Evolutionary conservation across 2,113 vertebrate species (phyloP).

Genomic region (Aythya baeri): DNA sequence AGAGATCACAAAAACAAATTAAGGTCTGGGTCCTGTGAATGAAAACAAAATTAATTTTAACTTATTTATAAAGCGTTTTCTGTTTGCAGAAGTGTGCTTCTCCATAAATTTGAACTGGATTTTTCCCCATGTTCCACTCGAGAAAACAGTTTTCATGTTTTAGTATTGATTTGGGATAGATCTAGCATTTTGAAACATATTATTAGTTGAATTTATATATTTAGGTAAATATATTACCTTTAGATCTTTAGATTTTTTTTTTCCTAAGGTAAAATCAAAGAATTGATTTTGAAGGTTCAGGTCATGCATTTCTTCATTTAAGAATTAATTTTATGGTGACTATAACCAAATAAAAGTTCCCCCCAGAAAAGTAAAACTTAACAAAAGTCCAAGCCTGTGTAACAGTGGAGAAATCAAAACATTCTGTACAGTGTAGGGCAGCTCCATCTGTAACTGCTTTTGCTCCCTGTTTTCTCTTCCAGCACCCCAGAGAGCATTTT

Average conservation of each 20-base stretch:
- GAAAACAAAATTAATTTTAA: not conserved
- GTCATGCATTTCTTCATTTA: not conserved
- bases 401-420: not conserved
- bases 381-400: not conserved
- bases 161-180: not conserved
- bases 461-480: not conserved
- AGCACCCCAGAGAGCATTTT: not conserved
- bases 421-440: not conserved
- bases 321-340: not conserved
- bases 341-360: not conserved
- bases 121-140: not conserved
- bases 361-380: not conserved
- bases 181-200: not conserved
- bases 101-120: not conserved
- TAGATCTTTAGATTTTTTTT: not conserved
- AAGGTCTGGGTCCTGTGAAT: not conserved
- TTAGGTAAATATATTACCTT: not conserved
- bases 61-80: not conserved
- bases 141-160: not conserved
- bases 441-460: not conserved
- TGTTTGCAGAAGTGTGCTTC: not conserved
- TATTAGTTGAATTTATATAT: not conserved
- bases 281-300: not conserved
- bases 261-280: not conserved
- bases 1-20: not conserved